Percentiles rank a stretch among this genome's conserved stretches.
These are phyloP conservation scores for Proteles cristata DNA, from an alignment of 2,113 vertebrate genomes.

Conservation along the genomic window DNA sequence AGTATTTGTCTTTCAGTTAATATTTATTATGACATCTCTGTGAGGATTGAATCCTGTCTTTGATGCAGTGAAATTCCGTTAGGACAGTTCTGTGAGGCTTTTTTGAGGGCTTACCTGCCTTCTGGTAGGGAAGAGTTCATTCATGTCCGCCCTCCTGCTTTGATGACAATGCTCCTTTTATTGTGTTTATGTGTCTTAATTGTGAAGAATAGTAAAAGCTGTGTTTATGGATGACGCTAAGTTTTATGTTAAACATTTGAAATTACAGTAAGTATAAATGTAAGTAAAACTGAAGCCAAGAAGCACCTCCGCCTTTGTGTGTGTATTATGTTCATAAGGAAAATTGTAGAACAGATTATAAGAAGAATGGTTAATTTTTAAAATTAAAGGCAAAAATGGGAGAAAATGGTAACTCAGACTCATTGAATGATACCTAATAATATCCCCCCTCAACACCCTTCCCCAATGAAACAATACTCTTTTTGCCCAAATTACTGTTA, in stretches of 20 bases:
- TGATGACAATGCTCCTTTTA: background rate
- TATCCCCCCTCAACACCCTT: background rate
- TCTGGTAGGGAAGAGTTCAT: background rate
- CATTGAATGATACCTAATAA: background rate
- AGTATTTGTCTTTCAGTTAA: background rate
- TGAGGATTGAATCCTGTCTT: background rate
- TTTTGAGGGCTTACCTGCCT: background rate
- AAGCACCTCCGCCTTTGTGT: background rate
- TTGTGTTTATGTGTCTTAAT: background rate
- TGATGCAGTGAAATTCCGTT: background rate
- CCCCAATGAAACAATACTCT: background rate
- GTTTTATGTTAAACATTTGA: slow-evolving; percentile 1
- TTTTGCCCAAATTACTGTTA: background rate
- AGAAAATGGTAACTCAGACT: background rate
- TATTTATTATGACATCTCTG: background rate
- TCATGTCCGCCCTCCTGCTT: background rate
- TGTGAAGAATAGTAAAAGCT: background rate
- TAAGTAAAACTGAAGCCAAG: background rate
- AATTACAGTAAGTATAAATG: background rate
- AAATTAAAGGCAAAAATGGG: background rate
- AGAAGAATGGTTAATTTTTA: background rate
- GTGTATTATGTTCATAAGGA: background rate
- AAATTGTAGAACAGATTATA: background rate
- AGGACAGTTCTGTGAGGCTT: background rate
- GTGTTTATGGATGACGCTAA: background rate